Conservation (phyloP, 2,113 vertebrate species). For the Eupsittula cactorum region DNA sequence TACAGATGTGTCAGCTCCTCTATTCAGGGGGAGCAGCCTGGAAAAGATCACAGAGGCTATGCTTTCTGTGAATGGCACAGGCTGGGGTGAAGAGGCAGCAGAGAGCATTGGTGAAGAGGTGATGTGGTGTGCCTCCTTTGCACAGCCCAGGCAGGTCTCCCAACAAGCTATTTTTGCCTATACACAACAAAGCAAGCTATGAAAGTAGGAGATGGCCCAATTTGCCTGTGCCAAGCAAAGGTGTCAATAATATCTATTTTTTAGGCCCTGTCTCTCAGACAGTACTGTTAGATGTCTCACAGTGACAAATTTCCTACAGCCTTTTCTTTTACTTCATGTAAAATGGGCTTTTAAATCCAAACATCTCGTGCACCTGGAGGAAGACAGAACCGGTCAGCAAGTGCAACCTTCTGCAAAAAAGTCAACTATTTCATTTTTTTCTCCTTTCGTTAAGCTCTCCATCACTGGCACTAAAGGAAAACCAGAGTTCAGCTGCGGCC, state of each 20-base stretch:
- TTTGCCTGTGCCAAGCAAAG: neutral
- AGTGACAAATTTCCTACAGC: neutral
- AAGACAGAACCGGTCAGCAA: neutral
- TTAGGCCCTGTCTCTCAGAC: neutral
- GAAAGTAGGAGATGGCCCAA: neutral
- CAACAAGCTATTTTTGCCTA: neutral
- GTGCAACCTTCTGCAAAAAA: neutral
- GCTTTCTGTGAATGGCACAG: neutral
- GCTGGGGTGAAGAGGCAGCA: neutral
- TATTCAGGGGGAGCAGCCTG: neutral
- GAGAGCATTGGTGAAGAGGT: neutral
- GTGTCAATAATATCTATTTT: neutral
- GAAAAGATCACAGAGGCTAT: neutral
- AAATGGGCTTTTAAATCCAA: neutral
- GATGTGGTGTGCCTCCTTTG: neutral
- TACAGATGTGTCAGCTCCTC: conserved; percentile 26
- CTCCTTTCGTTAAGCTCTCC: neutral
- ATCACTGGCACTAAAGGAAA: neutral
- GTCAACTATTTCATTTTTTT: neutral
- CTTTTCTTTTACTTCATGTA: neutral
- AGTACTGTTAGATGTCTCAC: neutral
- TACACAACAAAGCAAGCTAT: accelerated
- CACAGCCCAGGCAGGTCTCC: neutral
- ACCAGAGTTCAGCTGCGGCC: neutral
- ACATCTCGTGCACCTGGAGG: neutral